Evolutionary conservation across 2,113 vertebrate genomes (phyloP).

Genomic region (Morone chrysops): DNA sequence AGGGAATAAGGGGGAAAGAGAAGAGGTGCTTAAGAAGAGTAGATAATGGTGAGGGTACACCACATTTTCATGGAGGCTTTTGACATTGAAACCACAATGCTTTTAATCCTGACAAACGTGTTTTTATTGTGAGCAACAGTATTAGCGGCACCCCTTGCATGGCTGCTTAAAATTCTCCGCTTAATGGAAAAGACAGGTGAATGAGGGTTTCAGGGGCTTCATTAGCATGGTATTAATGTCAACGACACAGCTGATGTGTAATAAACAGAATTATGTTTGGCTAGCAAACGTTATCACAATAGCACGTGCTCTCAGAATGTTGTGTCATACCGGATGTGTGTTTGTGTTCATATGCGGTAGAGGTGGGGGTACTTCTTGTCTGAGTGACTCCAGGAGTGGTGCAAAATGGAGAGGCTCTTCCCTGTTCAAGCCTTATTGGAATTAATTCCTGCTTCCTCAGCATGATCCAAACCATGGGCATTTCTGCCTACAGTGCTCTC

Average conservation of each 20-base stretch:
- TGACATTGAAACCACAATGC: conserved; percentile 49
- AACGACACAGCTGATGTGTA: conserved; percentile 49
- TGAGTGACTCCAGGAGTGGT: conserved; percentile 67
- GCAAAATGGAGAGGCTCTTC: conserved; percentile 74
- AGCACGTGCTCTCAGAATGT: conserved; percentile 5
- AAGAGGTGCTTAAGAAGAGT: conserved; percentile 34
- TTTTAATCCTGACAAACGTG: conserved; percentile 63
- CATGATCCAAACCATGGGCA: conserved; percentile 70
- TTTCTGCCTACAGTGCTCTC: conserved; percentile 69
- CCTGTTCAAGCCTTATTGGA: conserved; percentile 80
- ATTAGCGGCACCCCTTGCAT: conserved; percentile 22
- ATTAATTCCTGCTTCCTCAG: conserved; percentile 85
- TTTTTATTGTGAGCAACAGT: conserved; percentile 48
- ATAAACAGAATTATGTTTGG: conserved; percentile 49
- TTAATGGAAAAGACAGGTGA: conserved; percentile 64
- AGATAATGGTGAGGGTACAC: conserved; percentile 27
- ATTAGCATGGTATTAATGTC: conserved; percentile 73
- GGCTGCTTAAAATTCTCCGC: conserved; percentile 43
- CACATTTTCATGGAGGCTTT: conserved; percentile 29
- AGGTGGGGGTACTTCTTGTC: conserved; percentile 50
- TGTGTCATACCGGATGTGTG: conserved; percentile 24
- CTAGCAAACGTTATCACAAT: conserved; percentile 52
- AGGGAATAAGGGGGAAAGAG: background rate
- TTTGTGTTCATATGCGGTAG: conserved; percentile 33
- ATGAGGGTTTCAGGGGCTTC: conserved; percentile 57